These are phyloP conservation scores for Ormyrus thymus DNA, from an alignment of 2,888 invertebrate species.

Conservation along the genomic window DNA sequence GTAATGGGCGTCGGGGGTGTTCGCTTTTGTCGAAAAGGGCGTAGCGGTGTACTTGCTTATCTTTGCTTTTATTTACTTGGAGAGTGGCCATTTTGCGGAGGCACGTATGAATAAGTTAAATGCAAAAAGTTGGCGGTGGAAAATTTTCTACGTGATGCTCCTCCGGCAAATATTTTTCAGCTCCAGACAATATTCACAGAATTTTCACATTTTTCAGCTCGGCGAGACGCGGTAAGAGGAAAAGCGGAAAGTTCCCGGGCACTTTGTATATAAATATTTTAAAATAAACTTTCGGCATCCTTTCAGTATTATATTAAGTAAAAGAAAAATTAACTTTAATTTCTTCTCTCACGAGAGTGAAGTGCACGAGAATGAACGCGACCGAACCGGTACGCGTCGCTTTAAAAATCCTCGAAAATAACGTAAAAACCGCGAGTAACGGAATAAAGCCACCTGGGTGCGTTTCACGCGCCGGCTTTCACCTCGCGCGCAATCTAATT, in stretches of 20 bases:
- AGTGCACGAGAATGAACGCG: too few species aligned
- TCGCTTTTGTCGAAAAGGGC: neutral
- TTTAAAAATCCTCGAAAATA: too few species aligned
- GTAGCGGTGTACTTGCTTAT: neutral
- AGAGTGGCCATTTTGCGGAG: neutral
- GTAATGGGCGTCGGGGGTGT: too few species aligned
- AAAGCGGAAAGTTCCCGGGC: neutral
- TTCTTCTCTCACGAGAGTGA: too few species aligned
- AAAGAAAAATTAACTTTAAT: too few species aligned
- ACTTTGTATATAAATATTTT: neutral
- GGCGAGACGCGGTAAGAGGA: neutral
- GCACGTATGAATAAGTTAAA: neutral
- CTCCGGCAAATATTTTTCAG: slow-evolving; percentile 3
- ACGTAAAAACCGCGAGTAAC: too few species aligned
- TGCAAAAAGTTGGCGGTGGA: neutral
- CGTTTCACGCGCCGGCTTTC: too few species aligned
- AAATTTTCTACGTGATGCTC: neutral
- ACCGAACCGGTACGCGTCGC: too few species aligned
- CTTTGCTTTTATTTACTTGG: neutral
- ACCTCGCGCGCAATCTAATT: too few species aligned
- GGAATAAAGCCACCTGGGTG: too few species aligned
- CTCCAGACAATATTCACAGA: neutral
- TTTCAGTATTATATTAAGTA: too few species aligned
- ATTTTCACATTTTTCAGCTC: slow-evolving; percentile 8
- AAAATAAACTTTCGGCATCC: neutral